phyloP scores from a whole-genome alignment of 1,140 invertebrate species.

The Hyposmocoma kahamanoa region DNA sequence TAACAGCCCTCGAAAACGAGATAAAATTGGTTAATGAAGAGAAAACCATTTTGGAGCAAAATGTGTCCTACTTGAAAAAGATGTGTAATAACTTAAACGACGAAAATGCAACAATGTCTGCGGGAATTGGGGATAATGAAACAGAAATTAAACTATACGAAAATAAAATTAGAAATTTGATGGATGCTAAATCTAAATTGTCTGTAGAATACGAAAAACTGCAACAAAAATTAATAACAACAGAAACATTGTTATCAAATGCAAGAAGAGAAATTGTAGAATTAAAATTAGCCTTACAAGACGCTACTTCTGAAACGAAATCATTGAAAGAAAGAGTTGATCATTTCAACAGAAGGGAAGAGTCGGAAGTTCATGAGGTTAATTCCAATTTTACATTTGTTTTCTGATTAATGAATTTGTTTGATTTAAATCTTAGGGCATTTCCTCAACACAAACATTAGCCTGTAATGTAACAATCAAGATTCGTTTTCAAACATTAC shows the following conservation, averaged over 20 bases:
- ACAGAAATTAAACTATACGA: conserved; percentile 65
- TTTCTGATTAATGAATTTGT: too few relatives aligned
- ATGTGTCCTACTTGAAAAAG: conserved; percentile 62
- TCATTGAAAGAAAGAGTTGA: conserved; percentile 51
- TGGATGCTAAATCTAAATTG: conserved; percentile 47
- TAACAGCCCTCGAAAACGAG: conserved; percentile 62
- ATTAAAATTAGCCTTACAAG: conserved; percentile 65
- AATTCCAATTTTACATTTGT: too few relatives aligned
- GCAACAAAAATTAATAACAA: conserved; percentile 48
- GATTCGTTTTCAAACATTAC: too few relatives aligned
- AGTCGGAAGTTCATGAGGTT: conserved; percentile 40
- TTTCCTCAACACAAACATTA: too few relatives aligned
- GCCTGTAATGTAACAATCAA: too few relatives aligned
- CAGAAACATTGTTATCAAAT: conserved; percentile 61
- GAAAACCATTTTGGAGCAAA: conserved; percentile 59
- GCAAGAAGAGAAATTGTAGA: conserved; percentile 66
- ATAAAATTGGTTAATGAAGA: conserved; percentile 58
- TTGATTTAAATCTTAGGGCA: too few relatives aligned
- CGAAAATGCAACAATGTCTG: conserved; percentile 36
- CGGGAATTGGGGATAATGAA: conserved; percentile 39
- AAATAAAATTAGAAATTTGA: conserved; percentile 56
- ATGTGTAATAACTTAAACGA: conserved; percentile 59
- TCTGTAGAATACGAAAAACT: conserved; percentile 46
- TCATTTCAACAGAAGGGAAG: conserved; percentile 32
- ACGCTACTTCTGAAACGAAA: conserved; percentile 65